Base-by-base conservation (phyloP, 2,888 invertebrate species). In the Ischnura elegans region DNA sequence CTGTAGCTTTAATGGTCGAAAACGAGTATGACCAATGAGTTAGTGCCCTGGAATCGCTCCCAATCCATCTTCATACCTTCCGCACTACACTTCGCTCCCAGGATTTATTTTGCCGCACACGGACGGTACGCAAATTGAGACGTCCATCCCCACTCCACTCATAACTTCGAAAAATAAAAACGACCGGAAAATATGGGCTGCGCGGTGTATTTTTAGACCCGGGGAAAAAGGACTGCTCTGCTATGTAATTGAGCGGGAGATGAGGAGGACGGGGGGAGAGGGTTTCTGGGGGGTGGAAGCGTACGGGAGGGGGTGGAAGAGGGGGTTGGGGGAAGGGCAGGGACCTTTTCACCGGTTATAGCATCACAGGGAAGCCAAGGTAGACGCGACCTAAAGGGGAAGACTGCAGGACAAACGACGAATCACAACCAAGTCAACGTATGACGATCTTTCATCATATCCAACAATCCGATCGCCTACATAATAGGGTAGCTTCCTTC, bases 101-200 rank as follows among this genome's bases (percentile, higher is more conserved):
- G 6, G 25, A 76, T 76, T 76, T 36, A 76, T 76, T 76, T 76
- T 13, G 13, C 36, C 76, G 29, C 76, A 25, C n/a, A 76, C 13
- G 29, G 76, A 76, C 36, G 76, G 76, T 13, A 76, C 76, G 76
- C 76, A 76, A 76, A 76, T 76, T 76, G 13, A 76, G 76, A 36
- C 76, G 29, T 36, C 36, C 61, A 25, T 61, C 61, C 61, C 51
- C 51, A 19, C 55, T 3, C 55, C 36, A 36, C 36, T 36, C 36
- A 76, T 76, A 76, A 76, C 36, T 76, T 76, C 36, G n/a, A n/a
- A n/a, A n/a, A n/a, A n/a, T n/a, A n/a, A 76, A 76, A 76, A 76
- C 76, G 36, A 76, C 76, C 76, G 76, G 76, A 76, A 76, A 76
- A 76, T 76, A 76, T 76, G 76, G 76, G 36, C 36, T 76, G 76